These are phyloP conservation scores for Amphiduros pacificus DNA, from an alignment of 2,888 invertebrate genomes.

Conservation along the genomic window DNA sequence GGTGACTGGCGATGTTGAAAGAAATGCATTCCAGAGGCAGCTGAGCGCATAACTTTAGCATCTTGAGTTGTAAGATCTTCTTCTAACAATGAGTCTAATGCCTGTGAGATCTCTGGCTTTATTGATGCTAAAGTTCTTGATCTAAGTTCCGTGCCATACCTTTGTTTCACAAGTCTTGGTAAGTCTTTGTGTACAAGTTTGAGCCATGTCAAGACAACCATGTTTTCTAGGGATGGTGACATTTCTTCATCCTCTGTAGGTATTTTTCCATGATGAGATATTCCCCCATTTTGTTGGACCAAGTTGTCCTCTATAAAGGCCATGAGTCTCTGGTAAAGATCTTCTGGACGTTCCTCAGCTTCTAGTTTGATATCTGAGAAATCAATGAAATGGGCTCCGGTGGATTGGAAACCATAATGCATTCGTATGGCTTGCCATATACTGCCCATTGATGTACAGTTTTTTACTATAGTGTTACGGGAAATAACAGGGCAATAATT, in stretches of 20 bases:
- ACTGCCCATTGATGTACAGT: constrained; percentile 4
- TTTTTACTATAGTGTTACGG: constrained; percentile 15
- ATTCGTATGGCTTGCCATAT: constrained; percentile 27
- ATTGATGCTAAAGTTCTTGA: constrained; percentile 30
- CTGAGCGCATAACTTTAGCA: too few relatives aligned
- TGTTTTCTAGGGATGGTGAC: constrained; percentile 31
- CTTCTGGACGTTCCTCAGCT: constrained; percentile 28
- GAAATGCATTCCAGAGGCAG: too few relatives aligned
- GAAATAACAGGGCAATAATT: constrained; percentile 25
- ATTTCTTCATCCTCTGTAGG: constrained; percentile 19
- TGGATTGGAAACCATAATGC: constrained; percentile 37
- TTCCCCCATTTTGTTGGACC: constrained; percentile 13
- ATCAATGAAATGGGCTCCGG: constrained; percentile 32
- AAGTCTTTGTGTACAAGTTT: constrained; percentile 23
- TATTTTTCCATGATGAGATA: constrained; percentile 14
- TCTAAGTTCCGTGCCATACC: constrained; percentile 31
- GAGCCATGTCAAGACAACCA: constrained; percentile 29
- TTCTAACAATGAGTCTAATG: constrained; percentile 29
- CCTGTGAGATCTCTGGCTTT: constrained; percentile 32
- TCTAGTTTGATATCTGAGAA: constrained; percentile 25
- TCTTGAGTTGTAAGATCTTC: constrained; percentile 24
- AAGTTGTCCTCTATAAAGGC: constrained; percentile 32
- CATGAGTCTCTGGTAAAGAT: constrained; percentile 28
- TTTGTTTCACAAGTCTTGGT: constrained; percentile 29
- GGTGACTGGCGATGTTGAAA: too few relatives aligned